Conservation (phyloP, 2,888 invertebrate species). For the Drosophila atroscutellata region DNA sequence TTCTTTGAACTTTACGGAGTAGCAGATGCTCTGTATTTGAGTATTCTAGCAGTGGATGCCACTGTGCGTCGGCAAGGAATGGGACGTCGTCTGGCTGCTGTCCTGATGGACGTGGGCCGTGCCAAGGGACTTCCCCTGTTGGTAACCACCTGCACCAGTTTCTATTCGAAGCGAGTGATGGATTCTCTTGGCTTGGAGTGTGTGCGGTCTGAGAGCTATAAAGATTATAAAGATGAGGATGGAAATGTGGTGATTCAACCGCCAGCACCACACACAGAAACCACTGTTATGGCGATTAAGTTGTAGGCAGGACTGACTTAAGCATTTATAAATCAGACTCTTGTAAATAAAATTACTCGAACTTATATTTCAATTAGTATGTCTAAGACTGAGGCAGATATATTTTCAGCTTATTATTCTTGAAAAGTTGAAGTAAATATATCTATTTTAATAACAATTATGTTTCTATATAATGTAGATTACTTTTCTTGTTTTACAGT, state of each 20-base stretch:
- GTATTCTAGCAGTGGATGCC: slow-evolving; percentile 53
- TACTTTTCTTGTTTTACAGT: background rate
- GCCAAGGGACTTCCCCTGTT: slow-evolving; percentile 56
- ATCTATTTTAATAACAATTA: background rate
- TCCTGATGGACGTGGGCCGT: slow-evolving; percentile 61
- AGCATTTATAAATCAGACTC: background rate
- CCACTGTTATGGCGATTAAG: slow-evolving; percentile 51
- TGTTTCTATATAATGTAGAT: background rate
- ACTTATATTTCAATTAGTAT: background rate
- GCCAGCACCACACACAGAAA: slow-evolving; percentile 57
- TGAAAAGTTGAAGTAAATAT: background rate
- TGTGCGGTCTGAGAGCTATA: slow-evolving; percentile 52
- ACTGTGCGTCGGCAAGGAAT: slow-evolving; percentile 61
- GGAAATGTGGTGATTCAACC: slow-evolving; percentile 66
- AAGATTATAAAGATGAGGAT: slow-evolving; percentile 59
- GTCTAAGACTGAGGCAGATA: background rate
- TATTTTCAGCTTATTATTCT: background rate
- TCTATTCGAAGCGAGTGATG: slow-evolving; percentile 66
- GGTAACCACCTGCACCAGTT: slow-evolving; percentile 71
- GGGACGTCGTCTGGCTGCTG: slow-evolving; percentile 61
- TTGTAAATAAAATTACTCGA: background rate
- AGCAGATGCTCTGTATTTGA: slow-evolving; percentile 54
- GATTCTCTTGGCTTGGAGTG: slow-evolving; percentile 62
- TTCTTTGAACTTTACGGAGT: slow-evolving; percentile 56
- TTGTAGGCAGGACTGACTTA: slow-evolving; percentile 15